Conservation (phyloP, 1,140 invertebrate species). For the Parasteatoda tepidariorum region DNA sequence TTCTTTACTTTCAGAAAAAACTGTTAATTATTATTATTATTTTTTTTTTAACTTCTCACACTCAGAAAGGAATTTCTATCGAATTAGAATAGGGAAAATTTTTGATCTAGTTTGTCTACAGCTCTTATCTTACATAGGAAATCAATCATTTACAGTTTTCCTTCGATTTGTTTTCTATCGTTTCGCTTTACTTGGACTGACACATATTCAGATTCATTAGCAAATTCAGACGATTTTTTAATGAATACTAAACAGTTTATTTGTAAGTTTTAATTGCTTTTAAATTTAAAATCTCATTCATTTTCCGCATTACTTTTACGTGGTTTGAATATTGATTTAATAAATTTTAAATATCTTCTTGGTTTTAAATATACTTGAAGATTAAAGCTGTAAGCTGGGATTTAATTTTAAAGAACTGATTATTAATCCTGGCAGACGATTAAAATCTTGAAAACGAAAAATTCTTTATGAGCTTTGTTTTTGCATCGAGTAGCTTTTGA, state of each 20-base stretch:
- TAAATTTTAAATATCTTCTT: neutral
- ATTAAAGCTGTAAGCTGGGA: neutral
- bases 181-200: neutral
- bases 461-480: neutral
- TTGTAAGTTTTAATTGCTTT: neutral
- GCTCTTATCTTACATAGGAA: neutral
- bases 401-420: neutral
- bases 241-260: neutral
- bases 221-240: neutral
- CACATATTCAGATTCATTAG: neutral
- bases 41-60: neutral
- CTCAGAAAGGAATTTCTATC: neutral
- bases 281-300: neutral
- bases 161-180: neutral
- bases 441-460: neutral
- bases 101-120: neutral
- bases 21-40: no score
- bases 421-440: neutral
- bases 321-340: neutral
- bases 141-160: neutral
- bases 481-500: neutral
- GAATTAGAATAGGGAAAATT: neutral
- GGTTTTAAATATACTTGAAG: neutral
- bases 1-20: neutral
- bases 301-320: neutral